phyloP scores from a whole-genome alignment of 2,888 invertebrate species.

The Scaptomyza polygonia region DNA sequence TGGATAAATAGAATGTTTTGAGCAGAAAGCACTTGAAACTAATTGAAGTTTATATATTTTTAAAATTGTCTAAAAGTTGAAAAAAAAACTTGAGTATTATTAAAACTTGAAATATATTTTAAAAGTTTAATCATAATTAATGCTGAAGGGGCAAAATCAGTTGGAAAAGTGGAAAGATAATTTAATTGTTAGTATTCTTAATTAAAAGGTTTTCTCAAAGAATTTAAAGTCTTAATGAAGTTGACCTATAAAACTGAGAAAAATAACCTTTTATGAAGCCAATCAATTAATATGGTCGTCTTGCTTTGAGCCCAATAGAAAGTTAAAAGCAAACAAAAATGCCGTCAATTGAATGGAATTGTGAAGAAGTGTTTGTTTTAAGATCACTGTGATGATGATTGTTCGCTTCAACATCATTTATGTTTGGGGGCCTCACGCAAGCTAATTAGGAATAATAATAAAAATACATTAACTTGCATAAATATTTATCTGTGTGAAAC shows the following conservation, averaged over 20 bases:
- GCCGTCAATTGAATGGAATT: too few relatives aligned
- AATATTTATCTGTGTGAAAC: too few relatives aligned
- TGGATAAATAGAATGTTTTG: too few relatives aligned
- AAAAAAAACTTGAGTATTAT: not conserved
- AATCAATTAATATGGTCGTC: not conserved
- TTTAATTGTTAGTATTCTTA: too few relatives aligned
- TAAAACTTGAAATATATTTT: not conserved
- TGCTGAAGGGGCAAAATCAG: not conserved
- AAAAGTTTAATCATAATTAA: not conserved
- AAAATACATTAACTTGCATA: too few relatives aligned
- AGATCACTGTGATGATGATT: not conserved
- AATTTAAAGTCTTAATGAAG: not conserved
- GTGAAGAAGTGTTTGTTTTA: not conserved
- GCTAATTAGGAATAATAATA: not conserved
- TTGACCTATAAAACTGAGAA: slow-evolving; percentile 1
- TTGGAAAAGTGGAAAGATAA: not conserved
- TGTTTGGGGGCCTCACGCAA: not conserved
- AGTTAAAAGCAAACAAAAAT: not conserved
- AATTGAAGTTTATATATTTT: not conserved
- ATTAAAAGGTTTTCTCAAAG: not conserved
- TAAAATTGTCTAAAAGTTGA: not conserved
- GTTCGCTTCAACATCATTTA: not conserved
- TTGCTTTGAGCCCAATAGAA: not conserved
- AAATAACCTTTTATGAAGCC: not conserved
- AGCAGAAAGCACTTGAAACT: too few relatives aligned